Percentiles rank a stretch among this genome's conserved stretches.
These are phyloP conservation scores for Synergus laeviventris DNA, from an alignment of 2,888 invertebrate species.

Conservation along the genomic window DNA sequence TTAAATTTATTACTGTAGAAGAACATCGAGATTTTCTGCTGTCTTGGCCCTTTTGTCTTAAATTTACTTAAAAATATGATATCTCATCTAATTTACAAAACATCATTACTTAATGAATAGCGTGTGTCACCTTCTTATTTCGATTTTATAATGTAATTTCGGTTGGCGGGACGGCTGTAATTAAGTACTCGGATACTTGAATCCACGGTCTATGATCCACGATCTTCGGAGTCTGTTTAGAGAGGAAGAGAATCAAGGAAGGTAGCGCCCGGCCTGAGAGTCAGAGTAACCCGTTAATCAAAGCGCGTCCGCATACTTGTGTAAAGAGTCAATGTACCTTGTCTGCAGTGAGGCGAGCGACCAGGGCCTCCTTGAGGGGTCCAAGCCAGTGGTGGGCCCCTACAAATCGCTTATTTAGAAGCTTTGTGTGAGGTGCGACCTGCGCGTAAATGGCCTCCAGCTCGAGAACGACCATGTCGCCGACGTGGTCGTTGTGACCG, in stretches of 20 bases:
- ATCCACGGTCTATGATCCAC: background rate
- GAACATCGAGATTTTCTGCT: too few species aligned
- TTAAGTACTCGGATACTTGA: background rate
- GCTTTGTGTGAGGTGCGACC: slow-evolving; percentile 89
- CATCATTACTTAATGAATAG: background rate
- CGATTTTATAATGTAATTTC: background rate
- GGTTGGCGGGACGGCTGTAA: background rate
- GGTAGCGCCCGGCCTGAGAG: slow-evolving; percentile 18
- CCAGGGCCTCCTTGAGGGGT: slow-evolving; percentile 80
- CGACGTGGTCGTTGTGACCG: slow-evolving; percentile 42
- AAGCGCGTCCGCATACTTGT: slow-evolving; percentile 46
- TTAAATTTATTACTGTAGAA: too few species aligned
- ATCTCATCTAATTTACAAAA: background rate
- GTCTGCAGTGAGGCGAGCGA: slow-evolving; percentile 79
- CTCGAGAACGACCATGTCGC: slow-evolving; percentile 84
- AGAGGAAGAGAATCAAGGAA: background rate
- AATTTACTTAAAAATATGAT: background rate
- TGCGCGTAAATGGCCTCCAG: slow-evolving; percentile 89
- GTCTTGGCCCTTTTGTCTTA: background rate
- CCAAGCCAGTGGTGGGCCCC: slow-evolving; percentile 94
- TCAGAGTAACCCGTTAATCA: slow-evolving; percentile 34
- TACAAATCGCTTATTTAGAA: slow-evolving; percentile 93
- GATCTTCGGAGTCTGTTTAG: background rate
- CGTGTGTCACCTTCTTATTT: background rate
- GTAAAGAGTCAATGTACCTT: slow-evolving; percentile 79